Evolutionary conservation across 2,888 invertebrate genomes (phyloP), one percentile per base, ranked within the genome.

Genomic region (Palloptera scutellata): DNA sequence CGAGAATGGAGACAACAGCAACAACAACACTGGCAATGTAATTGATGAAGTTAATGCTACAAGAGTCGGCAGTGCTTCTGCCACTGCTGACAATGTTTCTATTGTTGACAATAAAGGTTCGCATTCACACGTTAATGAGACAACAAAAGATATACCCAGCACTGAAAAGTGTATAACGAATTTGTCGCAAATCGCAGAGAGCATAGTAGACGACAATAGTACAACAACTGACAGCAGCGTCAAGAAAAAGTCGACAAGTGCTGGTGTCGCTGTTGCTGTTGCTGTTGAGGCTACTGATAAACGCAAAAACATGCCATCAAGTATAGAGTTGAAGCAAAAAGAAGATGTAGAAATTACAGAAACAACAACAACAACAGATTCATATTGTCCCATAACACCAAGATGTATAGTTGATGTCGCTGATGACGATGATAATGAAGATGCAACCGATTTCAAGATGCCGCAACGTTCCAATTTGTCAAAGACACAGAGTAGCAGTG

Each of bases 301-400:
- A 52, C 62, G 51, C 20, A 62, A 62, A 61, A 19, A 4, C 40
- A 55, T 54, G 64, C 60, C 64, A 41, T 19, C 58, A 20, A 64
- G 57, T 51, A 52, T 68, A 12, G 57, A 64, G 10, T 19, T 65
- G 40, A 13, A 17, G 30, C 59, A 43, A 10, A 30, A 60, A 15
- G 10, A 43, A 45, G 61, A 57, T 48, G 45, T 57, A 12, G 20
- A 48, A 61, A 70, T 15, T 19, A 52, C n/a, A 57, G 11, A 13
- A 30, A 1, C 53, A 53, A 15, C 19, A 19, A 53, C 19, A 19
- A 11, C 53, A 8, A 17, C 15, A 11, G 57, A 70, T 67, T 64
- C 72, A 59, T 74, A 66, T 48, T 73, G 74, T 70, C 75, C 75
- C 57, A 75, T 74, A 61, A 76, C 72, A 13, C 75, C 73, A 64